Evolutionary conservation across 1,140 invertebrate species (phyloP).

Genomic region (Cydia fagiglandana): DNA sequence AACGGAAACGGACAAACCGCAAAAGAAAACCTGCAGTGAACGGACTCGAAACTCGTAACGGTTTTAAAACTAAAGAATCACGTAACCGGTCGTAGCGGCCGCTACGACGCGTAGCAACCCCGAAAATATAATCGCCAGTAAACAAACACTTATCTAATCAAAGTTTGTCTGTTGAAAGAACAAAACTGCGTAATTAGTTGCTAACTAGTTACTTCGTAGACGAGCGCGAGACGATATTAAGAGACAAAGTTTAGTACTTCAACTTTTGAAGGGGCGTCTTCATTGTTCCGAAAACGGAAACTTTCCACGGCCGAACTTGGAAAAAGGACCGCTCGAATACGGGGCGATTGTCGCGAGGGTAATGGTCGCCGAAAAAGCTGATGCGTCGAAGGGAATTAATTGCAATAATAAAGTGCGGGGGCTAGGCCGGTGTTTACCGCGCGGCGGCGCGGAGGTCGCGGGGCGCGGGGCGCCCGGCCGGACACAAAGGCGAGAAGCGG

Average conservation of each 20-base stretch:
- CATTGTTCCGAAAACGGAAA: conserved; percentile 34
- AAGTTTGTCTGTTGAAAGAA: conserved; percentile 34
- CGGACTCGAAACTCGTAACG: not conserved
- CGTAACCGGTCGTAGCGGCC: conserved; percentile 23
- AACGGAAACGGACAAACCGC: not conserved
- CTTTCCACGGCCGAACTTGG: conserved; percentile 34
- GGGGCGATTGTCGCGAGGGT: conserved; percentile 42
- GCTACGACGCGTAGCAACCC: conserved; percentile 49
- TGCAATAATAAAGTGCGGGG: conserved; percentile 71
- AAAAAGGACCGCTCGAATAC: conserved; percentile 29
- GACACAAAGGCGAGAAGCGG: conserved; percentile 73
- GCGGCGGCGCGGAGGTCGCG: conserved; percentile 43
- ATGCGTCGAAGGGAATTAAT: conserved; percentile 69
- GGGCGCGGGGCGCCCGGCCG: conserved; percentile 48
- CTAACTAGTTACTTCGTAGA: conserved; percentile 53
- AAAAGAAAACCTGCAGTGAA: not conserved
- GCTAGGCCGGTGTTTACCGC: conserved; percentile 64
- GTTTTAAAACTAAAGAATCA: not conserved
- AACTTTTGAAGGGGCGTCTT: conserved; percentile 46
- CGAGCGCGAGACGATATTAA: conserved; percentile 60
- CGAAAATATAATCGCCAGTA: conserved; percentile 34
- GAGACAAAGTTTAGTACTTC: conserved; percentile 55
- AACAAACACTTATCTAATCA: conserved; percentile 20
- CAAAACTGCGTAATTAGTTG: conserved; percentile 47
- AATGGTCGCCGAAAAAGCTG: conserved; percentile 57